Conservation (phyloP, 2,888 invertebrate species). For the Nemapogon koenigi region DNA sequence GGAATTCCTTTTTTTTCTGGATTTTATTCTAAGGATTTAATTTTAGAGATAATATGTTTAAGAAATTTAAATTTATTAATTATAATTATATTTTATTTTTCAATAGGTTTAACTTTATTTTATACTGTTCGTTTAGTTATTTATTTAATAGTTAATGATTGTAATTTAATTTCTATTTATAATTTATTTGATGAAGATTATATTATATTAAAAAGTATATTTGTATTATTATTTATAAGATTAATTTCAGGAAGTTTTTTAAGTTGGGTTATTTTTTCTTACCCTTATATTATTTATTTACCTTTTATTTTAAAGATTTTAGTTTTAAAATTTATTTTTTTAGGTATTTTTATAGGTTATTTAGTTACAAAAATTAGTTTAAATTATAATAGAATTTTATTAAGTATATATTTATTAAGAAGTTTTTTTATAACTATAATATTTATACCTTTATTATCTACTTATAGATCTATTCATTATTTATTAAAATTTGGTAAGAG, state of each 20-base stretch:
- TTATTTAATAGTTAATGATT: constrained; percentile 57
- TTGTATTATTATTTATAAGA: constrained; percentile 54
- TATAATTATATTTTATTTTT: constrained; percentile 62
- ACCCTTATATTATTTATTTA: constrained; percentile 60
- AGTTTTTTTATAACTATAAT: constrained; percentile 50
- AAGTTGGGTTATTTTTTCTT: constrained; percentile 61
- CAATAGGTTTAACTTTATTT: constrained; percentile 63
- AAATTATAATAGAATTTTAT: constrained; percentile 47
- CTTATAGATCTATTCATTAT: constrained; percentile 47
- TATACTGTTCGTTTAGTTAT: constrained; percentile 63
- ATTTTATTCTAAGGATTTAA: constrained; percentile 71
- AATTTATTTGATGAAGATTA: constrained; percentile 55
- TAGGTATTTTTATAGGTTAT: constrained; percentile 43
- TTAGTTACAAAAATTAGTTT: constrained; percentile 44
- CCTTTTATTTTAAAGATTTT: constrained; percentile 56
- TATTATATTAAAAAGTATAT: constrained; percentile 52
- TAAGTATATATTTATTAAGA: constrained; percentile 33
- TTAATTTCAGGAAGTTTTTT: constrained; percentile 60
- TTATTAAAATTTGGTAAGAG: constrained; percentile 44
- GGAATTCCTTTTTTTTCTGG: constrained; percentile 70
- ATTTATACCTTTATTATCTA: constrained; percentile 57
- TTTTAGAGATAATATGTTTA: constrained; percentile 64
- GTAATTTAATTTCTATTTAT: constrained; percentile 50
- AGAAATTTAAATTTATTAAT: constrained; percentile 57
- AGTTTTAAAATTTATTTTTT: constrained; percentile 52